Conservation (phyloP, 1,140 invertebrate species). For the Hirudo medicinalis region DNA sequence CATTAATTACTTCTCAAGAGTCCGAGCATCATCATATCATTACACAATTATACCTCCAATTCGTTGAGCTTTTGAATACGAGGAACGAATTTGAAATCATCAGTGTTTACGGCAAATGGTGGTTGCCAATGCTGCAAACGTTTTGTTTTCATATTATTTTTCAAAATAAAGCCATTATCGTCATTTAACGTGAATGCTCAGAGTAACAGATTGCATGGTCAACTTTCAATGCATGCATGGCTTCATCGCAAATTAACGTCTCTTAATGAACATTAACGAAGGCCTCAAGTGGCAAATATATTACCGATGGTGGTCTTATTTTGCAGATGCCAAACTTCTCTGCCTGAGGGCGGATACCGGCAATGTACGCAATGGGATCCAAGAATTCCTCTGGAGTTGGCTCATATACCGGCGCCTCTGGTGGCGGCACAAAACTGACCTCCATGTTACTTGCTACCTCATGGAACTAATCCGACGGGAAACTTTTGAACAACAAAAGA, state of each 20-base stretch:
- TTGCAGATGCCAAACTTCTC: constrained; percentile 75
- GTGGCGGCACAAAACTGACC: constrained; percentile 39
- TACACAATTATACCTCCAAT: constrained; percentile 52
- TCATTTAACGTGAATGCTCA: neutral
- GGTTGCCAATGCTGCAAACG: constrained; percentile 77
- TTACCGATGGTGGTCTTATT: constrained; percentile 65
- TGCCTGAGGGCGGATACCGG: constrained; percentile 65
- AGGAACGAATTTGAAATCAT: constrained; percentile 86
- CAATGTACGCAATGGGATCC: constrained; percentile 80
- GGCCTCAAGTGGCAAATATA: constrained; percentile 22
- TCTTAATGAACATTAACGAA: neutral
- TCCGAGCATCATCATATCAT: neutral
- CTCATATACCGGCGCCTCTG: constrained; percentile 70
- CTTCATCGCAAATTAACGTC: neutral
- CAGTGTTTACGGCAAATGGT: constrained; percentile 91
- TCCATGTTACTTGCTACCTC: constrained; percentile 26
- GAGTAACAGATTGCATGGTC: neutral
- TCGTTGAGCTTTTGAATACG: constrained; percentile 92
- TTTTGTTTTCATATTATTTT: no score
- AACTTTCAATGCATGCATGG: neutral
- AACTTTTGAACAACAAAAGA: no score
- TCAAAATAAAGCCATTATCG: neutral
- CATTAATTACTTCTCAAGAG: neutral
- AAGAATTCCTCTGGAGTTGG: constrained; percentile 75
- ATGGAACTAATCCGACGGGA: neutral